Base-by-base conservation (phyloP, 1,140 invertebrate species). In the Drosophila rhopaloa region DNA sequence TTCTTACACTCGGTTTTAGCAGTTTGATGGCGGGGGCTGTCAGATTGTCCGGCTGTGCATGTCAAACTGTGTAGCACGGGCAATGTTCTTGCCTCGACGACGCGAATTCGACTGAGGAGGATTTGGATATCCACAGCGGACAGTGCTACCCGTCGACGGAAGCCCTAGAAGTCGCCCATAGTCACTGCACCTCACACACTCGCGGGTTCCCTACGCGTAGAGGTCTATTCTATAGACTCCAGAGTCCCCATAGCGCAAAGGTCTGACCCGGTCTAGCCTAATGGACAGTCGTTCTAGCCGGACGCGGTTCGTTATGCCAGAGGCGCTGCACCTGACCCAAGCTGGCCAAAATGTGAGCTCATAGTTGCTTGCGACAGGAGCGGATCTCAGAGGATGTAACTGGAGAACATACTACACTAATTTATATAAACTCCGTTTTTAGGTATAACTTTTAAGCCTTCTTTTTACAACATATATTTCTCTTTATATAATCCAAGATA, bases 51-150 rank as follows among this genome's bases (percentile, higher is more conserved):
- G 35, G 46, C 24, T 46, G 51, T 53, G 62, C 82, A 46, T 72
- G 43, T 82, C 75, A 74, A 85, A 79, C 82, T 70, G 67, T 83
- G 35, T 14, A 43, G 7, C n/a, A 62, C 46, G 35, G 48, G 48
- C 70, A 79, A 54, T 59, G 76, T 63, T 66, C 84, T 37, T 76
- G 80, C 56, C 47, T 51, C 80, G 48, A 83, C 79, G 62, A 73
- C 80, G 80, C 80, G 84, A 53, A 41, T 83, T 76, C 71, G 82
- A 88, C 83, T 86, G 83, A 89, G 51, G 67, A 72, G 27, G 35
- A 53, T 53, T 53, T 53, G 73, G 55, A 77, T 67, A 65, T 63
- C 76, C 58, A 53, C 57, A 57, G 59, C 35, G 50, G 40, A n/a
- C 61, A 65, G 46, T 67, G 60, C 61, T 56, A 37, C 40, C 54